phyloP scores from a whole-genome alignment of 2,113 vertebrate genomes.

The Ascaphus truei region DNA sequence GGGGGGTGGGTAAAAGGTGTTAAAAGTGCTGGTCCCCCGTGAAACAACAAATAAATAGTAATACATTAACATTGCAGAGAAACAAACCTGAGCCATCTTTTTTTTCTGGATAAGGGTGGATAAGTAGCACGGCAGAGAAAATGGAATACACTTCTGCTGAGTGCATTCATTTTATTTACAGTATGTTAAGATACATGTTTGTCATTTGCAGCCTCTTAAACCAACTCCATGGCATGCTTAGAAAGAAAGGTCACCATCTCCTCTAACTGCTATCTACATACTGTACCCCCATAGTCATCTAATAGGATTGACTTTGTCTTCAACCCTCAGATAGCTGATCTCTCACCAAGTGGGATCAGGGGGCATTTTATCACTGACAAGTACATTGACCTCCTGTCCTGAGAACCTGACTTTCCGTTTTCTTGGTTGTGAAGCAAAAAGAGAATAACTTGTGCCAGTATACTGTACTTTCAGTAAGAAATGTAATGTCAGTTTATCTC shows the following conservation, averaged over 20 bases:
- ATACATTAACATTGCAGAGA: no score
- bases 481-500: neutral
- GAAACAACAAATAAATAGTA: no score
- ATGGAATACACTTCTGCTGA: no score
- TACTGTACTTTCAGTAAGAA: neutral
- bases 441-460: neutral
- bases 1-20: no score
- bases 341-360: neutral
- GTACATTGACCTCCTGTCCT: neutral
- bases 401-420: neutral
- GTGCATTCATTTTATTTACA: no score
- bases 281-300: neutral
- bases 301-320: constrained; percentile 8
- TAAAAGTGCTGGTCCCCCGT: no score
- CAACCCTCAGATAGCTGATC: neutral
- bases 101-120: no score
- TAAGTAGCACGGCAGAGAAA: no score
- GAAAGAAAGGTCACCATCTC: neutral
- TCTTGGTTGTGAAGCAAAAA: neutral
- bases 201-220: no score
- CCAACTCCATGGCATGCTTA: no score
- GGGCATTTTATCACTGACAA: neutral
- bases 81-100: no score
- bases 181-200: no score
- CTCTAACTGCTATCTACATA: neutral